A percentile compares a stretch with the other conserved stretches of the same genome.
phyloP scores from a whole-genome alignment of 1,140 invertebrate genomes.

The Thrips palmi region DNA sequence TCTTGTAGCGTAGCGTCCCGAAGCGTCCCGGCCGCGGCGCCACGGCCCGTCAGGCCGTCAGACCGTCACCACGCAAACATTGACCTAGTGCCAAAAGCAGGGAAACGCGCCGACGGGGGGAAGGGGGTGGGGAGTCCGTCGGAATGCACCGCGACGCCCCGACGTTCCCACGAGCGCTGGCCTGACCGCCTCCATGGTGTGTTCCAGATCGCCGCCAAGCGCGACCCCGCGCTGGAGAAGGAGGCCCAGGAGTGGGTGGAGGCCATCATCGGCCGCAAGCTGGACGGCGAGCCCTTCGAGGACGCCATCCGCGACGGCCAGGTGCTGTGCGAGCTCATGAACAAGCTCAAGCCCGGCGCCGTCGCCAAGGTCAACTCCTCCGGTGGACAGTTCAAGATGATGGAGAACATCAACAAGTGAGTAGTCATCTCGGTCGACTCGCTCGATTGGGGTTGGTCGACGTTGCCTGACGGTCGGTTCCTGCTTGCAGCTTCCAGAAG shows the following conservation, averaged over 20 bases:
- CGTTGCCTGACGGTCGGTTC: neutral
- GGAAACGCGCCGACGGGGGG: too few species aligned
- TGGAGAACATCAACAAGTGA: constrained; percentile 86
- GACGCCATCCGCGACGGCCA: constrained; percentile 73
- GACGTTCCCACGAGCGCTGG: neutral
- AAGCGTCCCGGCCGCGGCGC: too few species aligned
- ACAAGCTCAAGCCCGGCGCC: constrained; percentile 64
- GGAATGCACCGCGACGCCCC: too few species aligned
- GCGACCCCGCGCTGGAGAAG: constrained; percentile 62
- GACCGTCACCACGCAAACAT: too few species aligned
- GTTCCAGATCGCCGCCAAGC: constrained; percentile 58
- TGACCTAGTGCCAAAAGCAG: too few species aligned
- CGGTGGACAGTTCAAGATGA: constrained; percentile 84
- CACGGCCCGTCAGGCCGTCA: too few species aligned
- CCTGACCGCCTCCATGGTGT: neutral
- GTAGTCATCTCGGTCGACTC: constrained; percentile 15
- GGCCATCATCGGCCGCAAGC: constrained; percentile 56
- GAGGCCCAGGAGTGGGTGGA: constrained; percentile 83
- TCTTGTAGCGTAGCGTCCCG: too few species aligned
- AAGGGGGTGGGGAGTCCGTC: too few species aligned
- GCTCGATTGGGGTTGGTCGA: neutral
- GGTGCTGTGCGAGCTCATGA: constrained; percentile 78
- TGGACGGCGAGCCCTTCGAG: constrained; percentile 39
- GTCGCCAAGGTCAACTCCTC: constrained; percentile 72
- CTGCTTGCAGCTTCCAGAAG: constrained; percentile 58